Evolutionary conservation across 2,113 vertebrate species (phyloP).

Genomic region (Pelvicachromis taeniatus): DNA sequence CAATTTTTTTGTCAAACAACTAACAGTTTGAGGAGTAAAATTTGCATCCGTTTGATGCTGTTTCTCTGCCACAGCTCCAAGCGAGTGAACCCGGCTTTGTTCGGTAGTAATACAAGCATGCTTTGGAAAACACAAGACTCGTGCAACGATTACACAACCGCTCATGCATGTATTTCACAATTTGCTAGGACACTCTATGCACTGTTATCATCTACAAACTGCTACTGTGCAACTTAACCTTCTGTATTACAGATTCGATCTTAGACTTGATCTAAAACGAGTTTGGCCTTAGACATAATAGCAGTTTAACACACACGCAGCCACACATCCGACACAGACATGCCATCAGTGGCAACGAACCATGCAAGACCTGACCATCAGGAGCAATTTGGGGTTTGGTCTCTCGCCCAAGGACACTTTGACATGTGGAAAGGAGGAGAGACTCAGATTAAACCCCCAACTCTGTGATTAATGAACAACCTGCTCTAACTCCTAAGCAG

Average conservation of each 20-base stretch:
- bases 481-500: background rate
- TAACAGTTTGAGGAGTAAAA: background rate
- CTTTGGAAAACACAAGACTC: background rate
- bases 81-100: conserved; percentile 15
- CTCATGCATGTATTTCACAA: background rate
- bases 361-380: background rate
- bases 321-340: background rate
- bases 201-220: background rate
- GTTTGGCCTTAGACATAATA: background rate
- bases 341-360: background rate
- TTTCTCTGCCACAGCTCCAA: background rate
- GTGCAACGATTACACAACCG: background rate
- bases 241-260: background rate
- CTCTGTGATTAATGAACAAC: background rate
- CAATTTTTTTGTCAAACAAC: conserved; percentile 19
- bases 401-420: background rate
- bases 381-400: background rate
- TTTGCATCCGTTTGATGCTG: conserved; percentile 25
- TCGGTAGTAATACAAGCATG: background rate
- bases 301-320: background rate
- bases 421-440: background rate
- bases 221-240: background rate
- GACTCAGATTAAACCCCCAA: background rate
- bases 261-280: background rate
- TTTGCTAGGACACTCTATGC: background rate